Conservation (phyloP, 2,113 vertebrate species). For the Ctenomys sociabilis region DNA sequence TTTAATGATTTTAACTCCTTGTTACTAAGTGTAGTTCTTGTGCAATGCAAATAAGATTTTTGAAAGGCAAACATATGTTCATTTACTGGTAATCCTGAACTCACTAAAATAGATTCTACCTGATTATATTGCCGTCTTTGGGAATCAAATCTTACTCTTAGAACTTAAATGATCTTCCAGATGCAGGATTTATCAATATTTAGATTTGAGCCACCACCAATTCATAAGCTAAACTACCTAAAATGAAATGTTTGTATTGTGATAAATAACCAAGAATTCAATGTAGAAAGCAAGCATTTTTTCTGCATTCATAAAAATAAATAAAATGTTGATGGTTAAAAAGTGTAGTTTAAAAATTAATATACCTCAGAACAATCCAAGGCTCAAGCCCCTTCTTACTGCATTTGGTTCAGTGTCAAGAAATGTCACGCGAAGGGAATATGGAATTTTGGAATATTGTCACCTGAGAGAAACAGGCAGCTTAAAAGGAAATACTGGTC, state of each 20-base stretch:
- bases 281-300: slow-evolving; percentile 9
- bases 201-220: not conserved
- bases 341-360: not conserved
- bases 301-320: slow-evolving; percentile 20
- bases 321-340: not conserved
- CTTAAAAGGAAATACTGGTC: not conserved
- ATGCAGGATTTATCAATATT: slow-evolving; percentile 19
- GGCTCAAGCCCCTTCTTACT: slow-evolving; percentile 61
- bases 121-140: slow-evolving; percentile 2
- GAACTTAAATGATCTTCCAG: slow-evolving; percentile 24
- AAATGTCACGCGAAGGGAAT: slow-evolving; percentile 37
- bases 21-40: slow-evolving; percentile 48
- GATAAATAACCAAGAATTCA: not conserved
- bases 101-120: slow-evolving; percentile 51
- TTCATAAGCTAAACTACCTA: slow-evolving; percentile 5
- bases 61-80: slow-evolving; percentile 52
- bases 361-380: not conserved
- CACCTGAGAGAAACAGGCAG: not conserved
- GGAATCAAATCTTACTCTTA: slow-evolving; percentile 26
- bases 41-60: slow-evolving; percentile 58
- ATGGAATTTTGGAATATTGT: slow-evolving; percentile 21
- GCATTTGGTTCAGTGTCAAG: slow-evolving; percentile 53
- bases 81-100: not conserved
- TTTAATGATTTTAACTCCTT: slow-evolving; percentile 41
- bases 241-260: not conserved